Base-by-base conservation (phyloP, 2,888 invertebrate genomes). In the Platycheirus albimanus region DNA sequence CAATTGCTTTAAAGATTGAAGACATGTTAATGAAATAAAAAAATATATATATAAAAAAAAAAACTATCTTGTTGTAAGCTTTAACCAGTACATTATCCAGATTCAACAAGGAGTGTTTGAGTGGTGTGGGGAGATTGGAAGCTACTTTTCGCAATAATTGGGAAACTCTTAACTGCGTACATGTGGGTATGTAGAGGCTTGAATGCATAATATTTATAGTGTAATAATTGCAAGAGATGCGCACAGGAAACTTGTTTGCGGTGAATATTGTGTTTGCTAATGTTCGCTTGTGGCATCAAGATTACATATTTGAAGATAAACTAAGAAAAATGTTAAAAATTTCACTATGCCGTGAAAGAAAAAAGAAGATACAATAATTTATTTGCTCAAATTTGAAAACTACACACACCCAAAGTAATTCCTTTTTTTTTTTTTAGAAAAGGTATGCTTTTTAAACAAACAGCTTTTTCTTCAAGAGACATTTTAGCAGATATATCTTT, bases 21-120 rank as follows among this genome's bases (percentile, higher is more conserved):
- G 36, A 24, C 69, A 36, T 24, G 36, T 45, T 72, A 71, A 70
- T 71, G 15, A 67, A 56, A 58, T n/a, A n/a, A n/a, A n/a, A n/a
- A n/a, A n/a, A n/a, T n/a, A n/a, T n/a, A n/a, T n/a, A n/a, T n/a
- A n/a, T n/a, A 11, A 28, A 38, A 67, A 28, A 11, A 33, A 20
- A 52, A 52, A 56, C n/a, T 51, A 45, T 30, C 38, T 52, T 52
- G 49, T 33, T 19, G 38, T 30, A 58, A 67, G 52, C 8, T 49
- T 15, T 36, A 7, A 17, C n/a, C 2, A 33, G 8, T 56, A 1
- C 15, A n/a, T 63, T 54, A 36, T 33, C 5, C 38, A 61, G 51
- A 51, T 71, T 47, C 66, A 56, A 8, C 7, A 49, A 47, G 41
- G 6, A 30, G 36, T 64, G 5, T 67, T 30, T 11, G 15, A 47